Percentiles rank a stretch among this genome's conserved stretches.
phyloP scores from a whole-genome alignment of 2,888 invertebrate genomes.

The Eupithecia pulchellata region DNA sequence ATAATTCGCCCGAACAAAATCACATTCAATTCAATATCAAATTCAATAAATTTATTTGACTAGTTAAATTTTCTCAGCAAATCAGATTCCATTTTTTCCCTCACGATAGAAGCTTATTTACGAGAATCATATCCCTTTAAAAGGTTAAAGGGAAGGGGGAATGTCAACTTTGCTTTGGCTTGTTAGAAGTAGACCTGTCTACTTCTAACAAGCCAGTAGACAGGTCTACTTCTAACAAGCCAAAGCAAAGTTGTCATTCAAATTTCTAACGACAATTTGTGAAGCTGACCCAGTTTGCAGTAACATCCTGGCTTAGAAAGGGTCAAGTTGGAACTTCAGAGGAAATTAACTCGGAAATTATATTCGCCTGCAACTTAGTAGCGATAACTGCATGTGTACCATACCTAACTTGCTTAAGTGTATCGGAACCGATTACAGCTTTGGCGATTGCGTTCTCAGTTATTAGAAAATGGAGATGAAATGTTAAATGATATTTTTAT shows the following conservation, averaged over 20 bases:
- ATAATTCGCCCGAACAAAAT: not conserved
- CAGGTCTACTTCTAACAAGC: too few species aligned
- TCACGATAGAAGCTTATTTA: too few species aligned
- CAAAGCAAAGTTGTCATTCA: constrained; percentile 1
- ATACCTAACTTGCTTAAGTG: not conserved
- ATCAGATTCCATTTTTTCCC: too few species aligned
- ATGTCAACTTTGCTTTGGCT: too few species aligned
- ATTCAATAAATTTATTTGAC: too few species aligned
- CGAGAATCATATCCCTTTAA: too few species aligned
- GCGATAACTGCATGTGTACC: not conserved
- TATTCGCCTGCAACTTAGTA: constrained; percentile 32
- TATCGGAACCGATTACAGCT: not conserved
- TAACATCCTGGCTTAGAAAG: constrained; percentile 10
- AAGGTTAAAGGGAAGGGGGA: too few species aligned
- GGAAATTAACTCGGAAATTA: constrained; percentile 73
- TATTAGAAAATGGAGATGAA: not conserved
- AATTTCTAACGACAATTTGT: constrained; percentile 22
- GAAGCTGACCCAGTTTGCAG: constrained; percentile 14
- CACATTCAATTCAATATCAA: not conserved
- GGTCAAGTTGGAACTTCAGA: constrained; percentile 43
- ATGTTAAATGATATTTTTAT: too few species aligned
- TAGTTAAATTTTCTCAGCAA: too few species aligned
- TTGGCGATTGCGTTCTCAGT: not conserved
- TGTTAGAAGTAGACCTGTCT: too few species aligned
- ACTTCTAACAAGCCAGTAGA: too few species aligned